Conservation (phyloP, 2,888 invertebrate genomes). For the Leptinotarsa haldemani region DNA sequence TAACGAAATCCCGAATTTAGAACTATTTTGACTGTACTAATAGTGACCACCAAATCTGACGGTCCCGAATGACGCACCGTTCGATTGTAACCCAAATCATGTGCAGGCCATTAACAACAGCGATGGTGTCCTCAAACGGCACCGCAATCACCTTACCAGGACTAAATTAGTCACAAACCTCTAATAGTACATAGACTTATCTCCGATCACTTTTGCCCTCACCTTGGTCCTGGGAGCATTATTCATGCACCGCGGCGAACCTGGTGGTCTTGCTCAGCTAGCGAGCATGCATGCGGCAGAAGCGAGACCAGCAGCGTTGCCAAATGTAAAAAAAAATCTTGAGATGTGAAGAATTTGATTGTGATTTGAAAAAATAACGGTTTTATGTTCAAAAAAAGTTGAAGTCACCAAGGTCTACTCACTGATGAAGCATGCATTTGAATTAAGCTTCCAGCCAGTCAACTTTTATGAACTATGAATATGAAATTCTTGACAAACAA, state of each 20-base stretch:
- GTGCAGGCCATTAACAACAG: slow-evolving; percentile 8
- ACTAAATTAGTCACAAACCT: neutral
- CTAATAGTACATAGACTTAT: neutral
- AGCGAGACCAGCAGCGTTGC: neutral
- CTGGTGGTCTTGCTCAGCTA: slow-evolving; percentile 1
- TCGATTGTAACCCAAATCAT: neutral
- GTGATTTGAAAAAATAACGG: too few relatives aligned
- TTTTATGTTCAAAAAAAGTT: too few relatives aligned
- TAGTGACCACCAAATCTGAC: neutral
- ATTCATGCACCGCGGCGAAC: slow-evolving; percentile 5
- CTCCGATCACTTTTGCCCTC: slow-evolving; percentile 4
- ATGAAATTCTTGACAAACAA: too few relatives aligned
- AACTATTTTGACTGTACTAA: too few relatives aligned
- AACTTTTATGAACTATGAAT: too few relatives aligned
- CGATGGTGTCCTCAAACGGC: neutral
- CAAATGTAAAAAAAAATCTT: too few relatives aligned
- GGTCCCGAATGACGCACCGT: neutral
- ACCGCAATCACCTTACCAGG: slow-evolving; percentile 7
- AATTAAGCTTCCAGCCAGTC: too few relatives aligned
- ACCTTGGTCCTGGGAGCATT: neutral
- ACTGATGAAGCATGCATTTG: too few relatives aligned
- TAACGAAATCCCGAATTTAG: too few relatives aligned
- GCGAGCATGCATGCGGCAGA: neutral
- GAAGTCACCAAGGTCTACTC: too few relatives aligned
- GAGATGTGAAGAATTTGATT: too few relatives aligned